Conservation (phyloP, 2,888 invertebrate species). For the Druceiella hillmani region DNA sequence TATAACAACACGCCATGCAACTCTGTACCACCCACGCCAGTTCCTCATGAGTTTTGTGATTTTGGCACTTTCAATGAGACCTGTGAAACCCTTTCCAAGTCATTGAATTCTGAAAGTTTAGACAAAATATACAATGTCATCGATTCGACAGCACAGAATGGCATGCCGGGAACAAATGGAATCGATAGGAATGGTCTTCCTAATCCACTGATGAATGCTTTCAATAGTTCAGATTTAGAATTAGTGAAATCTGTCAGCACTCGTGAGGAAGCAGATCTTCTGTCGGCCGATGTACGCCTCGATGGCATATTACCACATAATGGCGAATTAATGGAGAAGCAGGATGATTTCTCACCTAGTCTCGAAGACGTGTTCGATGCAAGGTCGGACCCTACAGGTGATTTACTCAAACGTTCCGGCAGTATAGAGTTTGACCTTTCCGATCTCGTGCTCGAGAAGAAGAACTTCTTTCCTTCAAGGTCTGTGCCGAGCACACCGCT, state of each 20-base stretch:
- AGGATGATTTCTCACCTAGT: not conserved
- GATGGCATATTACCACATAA: not conserved
- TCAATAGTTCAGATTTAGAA: no score
- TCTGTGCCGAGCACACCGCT: constrained; percentile 67
- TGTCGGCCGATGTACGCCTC: not conserved
- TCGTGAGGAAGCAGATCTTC: not conserved
- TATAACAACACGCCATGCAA: constrained; percentile 55
- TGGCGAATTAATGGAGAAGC: constrained; percentile 4
- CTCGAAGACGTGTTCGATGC: constrained; percentile 2
- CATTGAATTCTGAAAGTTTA: constrained; percentile 55
- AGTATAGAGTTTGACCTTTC: constrained; percentile 44
- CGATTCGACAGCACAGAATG: constrained; percentile 40
- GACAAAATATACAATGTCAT: constrained; percentile 62
- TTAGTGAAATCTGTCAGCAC: not conserved
- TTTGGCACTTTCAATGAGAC: constrained; percentile 58
- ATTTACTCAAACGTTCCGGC: constrained; percentile 41
- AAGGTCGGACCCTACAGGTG: no score
- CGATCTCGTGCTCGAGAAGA: constrained; percentile 38
- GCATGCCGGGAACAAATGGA: constrained; percentile 27
- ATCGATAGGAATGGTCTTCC: constrained; percentile 38
- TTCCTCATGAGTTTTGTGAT: constrained; percentile 67
- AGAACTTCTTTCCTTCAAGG: constrained; percentile 52
- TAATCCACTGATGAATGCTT: constrained; percentile 31
- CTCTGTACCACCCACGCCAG: constrained; percentile 62
- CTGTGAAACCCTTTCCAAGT: constrained; percentile 45